These are phyloP conservation scores for Stichopus horrens DNA, from an alignment of 53 echinoderm and acorn worm genomes.

Conservation along the genomic window DNA sequence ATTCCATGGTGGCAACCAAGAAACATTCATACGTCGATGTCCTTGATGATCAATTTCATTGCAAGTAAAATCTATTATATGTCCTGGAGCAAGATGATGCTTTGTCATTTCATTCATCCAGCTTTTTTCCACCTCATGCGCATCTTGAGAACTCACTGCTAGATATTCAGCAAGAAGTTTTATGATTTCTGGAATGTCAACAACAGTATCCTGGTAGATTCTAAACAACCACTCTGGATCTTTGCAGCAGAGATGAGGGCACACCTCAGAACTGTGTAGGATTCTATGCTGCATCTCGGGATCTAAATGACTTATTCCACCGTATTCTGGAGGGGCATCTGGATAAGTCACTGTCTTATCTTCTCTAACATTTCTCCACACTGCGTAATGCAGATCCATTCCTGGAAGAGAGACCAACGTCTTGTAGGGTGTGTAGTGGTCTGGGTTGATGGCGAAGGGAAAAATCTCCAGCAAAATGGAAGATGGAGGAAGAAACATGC, in stretches of 20 bases:
- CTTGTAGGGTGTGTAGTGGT: constrained; percentile 94
- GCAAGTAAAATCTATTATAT: constrained; percentile 4
- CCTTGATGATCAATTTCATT: not conserved
- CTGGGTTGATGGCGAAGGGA: constrained; percentile 88
- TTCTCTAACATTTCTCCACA: constrained; percentile 75
- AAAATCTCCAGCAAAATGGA: constrained; percentile 79
- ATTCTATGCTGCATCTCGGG: constrained; percentile 60
- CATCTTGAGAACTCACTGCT: not conserved
- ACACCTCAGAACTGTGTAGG: constrained; percentile 67
- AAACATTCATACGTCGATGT: constrained; percentile 41
- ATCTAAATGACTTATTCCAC: constrained; percentile 79
- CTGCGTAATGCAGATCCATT: constrained; percentile 64
- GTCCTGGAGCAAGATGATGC: constrained; percentile 15
- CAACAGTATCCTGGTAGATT: constrained; percentile 92
- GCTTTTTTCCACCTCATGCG: not conserved
- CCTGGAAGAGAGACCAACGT: constrained; percentile 70
- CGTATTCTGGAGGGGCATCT: constrained; percentile 63
- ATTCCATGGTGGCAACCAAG: constrained; percentile 89
- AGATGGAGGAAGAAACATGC: constrained; percentile 75
- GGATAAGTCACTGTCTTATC: constrained; percentile 71
- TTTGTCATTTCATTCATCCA: constrained; percentile 1
- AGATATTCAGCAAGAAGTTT: constrained; percentile 40
- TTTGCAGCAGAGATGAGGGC: constrained; percentile 83
- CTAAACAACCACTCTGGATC: constrained; percentile 91
- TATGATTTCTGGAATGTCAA: constrained; percentile 61